Percentiles rank a stretch among this genome's conserved stretches.
Evolutionary conservation across 2,797 vertebrate species (phyloP).

Genomic region (Xenentodon cancila): DNA sequence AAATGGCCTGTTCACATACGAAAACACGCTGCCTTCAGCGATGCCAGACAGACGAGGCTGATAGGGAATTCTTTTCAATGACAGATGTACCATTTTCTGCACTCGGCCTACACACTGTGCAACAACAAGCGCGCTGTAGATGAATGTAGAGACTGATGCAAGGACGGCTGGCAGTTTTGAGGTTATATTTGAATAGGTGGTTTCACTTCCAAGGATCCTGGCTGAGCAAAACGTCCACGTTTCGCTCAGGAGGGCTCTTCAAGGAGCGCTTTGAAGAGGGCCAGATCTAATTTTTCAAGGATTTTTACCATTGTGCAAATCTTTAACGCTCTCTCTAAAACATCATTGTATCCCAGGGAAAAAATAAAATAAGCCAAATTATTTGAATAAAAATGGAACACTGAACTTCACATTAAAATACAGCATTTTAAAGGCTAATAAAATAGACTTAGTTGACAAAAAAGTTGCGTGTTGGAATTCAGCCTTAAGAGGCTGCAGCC

Average conservation of each 20-base stretch:
- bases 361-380: background rate
- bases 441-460: too few species aligned
- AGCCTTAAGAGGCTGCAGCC: too few species aligned
- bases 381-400: too few species aligned
- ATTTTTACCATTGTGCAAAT: constrained; percentile 1
- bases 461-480: too few species aligned
- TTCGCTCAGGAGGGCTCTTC: constrained; percentile 27
- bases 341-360: constrained; percentile 11
- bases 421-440: too few species aligned
- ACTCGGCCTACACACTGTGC: constrained; percentile 20
- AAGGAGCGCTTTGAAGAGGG: background rate
- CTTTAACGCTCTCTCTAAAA: constrained; percentile 1
- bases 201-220: constrained; percentile 33
- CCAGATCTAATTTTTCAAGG: constrained; percentile 9
- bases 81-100: constrained; percentile 32
- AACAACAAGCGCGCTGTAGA: constrained; percentile 33
- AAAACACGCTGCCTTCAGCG: constrained; percentile 22
- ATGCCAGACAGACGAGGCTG: constrained; percentile 18
- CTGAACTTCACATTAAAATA: too few species aligned
- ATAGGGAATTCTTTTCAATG: constrained; percentile 50
- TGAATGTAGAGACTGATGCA: constrained; percentile 50
- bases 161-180: constrained; percentile 49
- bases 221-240: constrained; percentile 6
- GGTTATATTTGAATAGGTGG: constrained; percentile 36
- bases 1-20: constrained; percentile 21